These are phyloP conservation scores for Acronicta psi DNA, from an alignment of 2,888 invertebrate species.

Conservation along the genomic window DNA sequence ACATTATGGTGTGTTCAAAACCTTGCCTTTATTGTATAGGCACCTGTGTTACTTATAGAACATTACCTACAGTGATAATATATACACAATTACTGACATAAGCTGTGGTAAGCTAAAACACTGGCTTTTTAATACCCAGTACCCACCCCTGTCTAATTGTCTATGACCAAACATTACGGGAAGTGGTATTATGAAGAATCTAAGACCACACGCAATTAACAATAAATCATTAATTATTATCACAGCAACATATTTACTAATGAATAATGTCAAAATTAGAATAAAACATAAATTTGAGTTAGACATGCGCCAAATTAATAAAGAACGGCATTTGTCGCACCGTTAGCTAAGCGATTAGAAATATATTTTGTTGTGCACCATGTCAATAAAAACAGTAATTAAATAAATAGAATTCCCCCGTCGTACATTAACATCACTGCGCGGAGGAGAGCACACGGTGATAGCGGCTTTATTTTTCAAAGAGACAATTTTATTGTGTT, in stretches of 20 bases:
- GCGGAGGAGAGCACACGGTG: too few relatives aligned
- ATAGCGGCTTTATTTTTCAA: too few relatives aligned
- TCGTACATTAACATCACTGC: too few relatives aligned
- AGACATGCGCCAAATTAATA: conserved; percentile 38
- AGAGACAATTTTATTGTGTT: too few relatives aligned
- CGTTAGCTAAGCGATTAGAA: conserved; percentile 2
- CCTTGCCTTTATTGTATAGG: too few relatives aligned
- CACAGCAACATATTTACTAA: conserved; percentile 4
- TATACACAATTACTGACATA: too few relatives aligned
- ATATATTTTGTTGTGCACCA: not conserved
- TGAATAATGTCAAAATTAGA: conserved; percentile 15
- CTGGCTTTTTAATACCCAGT: too few relatives aligned
- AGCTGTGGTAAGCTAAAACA: too few relatives aligned
- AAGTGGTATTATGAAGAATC: not conserved
- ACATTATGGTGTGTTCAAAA: too few relatives aligned
- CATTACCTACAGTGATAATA: too few relatives aligned
- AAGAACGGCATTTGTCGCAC: conserved; percentile 8
- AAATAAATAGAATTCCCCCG: not conserved
- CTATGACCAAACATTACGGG: not conserved
- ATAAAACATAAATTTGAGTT: conserved; percentile 33
- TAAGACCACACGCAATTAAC: conserved; percentile 33
- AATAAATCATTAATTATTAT: conserved; percentile 42
- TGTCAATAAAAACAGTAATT: not conserved
- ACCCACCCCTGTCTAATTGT: too few relatives aligned
- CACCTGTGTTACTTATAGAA: too few relatives aligned